These are phyloP conservation scores for Parauchenoglanis punctatus DNA, from an alignment of 2,797 vertebrate species.

Conservation along the genomic window DNA sequence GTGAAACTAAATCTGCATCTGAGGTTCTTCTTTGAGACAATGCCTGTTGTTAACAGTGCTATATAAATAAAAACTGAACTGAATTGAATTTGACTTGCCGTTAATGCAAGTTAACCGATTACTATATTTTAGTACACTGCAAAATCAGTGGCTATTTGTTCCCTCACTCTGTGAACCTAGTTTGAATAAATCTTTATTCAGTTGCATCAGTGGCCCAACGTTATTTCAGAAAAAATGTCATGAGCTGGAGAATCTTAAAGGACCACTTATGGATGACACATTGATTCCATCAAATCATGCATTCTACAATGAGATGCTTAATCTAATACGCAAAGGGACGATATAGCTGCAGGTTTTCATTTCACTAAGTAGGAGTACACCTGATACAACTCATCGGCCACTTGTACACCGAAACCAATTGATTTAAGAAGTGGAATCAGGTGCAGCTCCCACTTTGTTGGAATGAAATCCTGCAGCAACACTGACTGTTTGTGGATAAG, in stretches of 20 bases:
- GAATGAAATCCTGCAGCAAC: background rate
- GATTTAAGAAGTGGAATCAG: slow-evolving; percentile 9
- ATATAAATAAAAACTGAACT: background rate
- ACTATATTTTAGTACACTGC: background rate
- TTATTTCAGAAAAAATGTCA: background rate
- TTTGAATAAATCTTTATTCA: background rate
- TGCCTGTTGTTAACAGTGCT: background rate
- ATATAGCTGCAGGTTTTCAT: background rate
- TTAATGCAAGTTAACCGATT: background rate
- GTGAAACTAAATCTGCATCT: background rate
- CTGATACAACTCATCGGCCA: background rate
- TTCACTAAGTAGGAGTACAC: background rate
- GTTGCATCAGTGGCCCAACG: background rate
- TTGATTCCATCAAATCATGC: slow-evolving; percentile 34
- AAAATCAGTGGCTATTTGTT: background rate
- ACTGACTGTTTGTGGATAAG: background rate
- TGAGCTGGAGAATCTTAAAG: background rate
- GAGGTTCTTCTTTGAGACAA: background rate
- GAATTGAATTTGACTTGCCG: background rate
- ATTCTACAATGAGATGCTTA: background rate
- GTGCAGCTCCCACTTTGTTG: background rate
- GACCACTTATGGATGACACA: slow-evolving; percentile 23
- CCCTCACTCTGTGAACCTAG: background rate
- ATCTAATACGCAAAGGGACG: background rate
- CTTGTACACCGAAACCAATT: slow-evolving; percentile 1